phyloP scores from a whole-genome alignment of 2,888 invertebrate genomes.

The Oithona nana region DNA sequence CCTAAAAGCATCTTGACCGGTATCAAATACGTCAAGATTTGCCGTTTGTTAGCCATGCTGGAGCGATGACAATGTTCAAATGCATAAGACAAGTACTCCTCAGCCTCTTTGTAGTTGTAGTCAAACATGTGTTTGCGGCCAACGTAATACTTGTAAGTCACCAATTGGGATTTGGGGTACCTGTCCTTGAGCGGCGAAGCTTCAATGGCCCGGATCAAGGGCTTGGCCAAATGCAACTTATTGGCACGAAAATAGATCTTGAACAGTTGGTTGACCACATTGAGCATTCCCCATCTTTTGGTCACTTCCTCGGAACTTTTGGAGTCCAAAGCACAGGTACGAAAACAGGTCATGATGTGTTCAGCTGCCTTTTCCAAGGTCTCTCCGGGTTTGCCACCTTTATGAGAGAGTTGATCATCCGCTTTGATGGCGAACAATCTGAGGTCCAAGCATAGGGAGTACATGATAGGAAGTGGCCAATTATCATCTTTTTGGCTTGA shows the following conservation, averaged over 20 bases:
- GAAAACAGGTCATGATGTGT: conserved; percentile 72
- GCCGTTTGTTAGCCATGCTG: conserved; percentile 64
- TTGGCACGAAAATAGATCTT: conserved; percentile 91
- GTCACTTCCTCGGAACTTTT: conserved; percentile 60
- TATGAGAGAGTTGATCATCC: conserved; percentile 34
- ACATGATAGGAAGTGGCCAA: conserved; percentile 90
- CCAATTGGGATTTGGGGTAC: conserved; percentile 68
- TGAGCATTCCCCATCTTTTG: conserved; percentile 87
- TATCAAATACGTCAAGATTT: conserved; percentile 81
- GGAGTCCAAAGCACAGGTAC: conserved; percentile 87
- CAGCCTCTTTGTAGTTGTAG: conserved; percentile 61
- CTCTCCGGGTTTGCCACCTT: conserved; percentile 29
- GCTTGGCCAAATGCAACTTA: conserved; percentile 71
- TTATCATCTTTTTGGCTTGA: conserved; percentile 81
- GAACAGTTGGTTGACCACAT: conserved; percentile 86
- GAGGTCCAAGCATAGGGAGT: conserved; percentile 67
- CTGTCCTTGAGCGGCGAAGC: conserved; percentile 70
- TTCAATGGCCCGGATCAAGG: conserved; percentile 87
- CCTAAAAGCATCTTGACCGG: conserved; percentile 95
- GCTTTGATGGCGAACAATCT: conserved; percentile 61
- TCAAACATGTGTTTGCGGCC: conserved; percentile 98
- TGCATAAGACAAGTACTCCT: conserved; percentile 36
- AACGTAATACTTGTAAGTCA: conserved; percentile 91
- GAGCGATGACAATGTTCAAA: conserved; percentile 70
- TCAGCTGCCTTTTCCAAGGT: conserved; percentile 83